Conservation (phyloP, 2,113 vertebrate genomes). For the Danionella cerebrum region DNA sequence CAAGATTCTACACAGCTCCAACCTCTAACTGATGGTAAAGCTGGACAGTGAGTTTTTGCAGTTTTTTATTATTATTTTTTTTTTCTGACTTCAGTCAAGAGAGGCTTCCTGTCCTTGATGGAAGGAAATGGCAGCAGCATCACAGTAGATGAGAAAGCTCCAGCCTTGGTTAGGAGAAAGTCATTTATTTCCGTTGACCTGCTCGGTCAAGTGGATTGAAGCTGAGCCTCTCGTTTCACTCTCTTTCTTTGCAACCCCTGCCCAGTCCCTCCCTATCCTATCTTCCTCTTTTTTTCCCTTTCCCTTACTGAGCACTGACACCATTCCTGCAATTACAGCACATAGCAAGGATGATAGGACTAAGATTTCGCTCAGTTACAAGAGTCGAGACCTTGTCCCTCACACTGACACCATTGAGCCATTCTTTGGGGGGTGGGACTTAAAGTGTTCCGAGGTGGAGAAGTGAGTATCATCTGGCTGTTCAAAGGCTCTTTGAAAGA, state of each 20-base stretch:
- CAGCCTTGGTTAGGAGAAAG: constrained; percentile 66
- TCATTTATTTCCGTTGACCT: constrained; percentile 77
- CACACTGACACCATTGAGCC: constrained; percentile 58
- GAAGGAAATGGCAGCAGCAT: constrained; percentile 49
- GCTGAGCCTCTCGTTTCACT: constrained; percentile 65
- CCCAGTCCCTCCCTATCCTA: not conserved
- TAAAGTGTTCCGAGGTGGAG: constrained; percentile 20
- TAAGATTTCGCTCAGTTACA: constrained; percentile 57
- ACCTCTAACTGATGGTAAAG: constrained; percentile 26
- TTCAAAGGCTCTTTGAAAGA: constrained; percentile 54
- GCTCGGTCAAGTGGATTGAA: constrained; percentile 73
- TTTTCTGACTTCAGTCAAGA: constrained; percentile 21
- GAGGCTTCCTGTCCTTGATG: constrained; percentile 45
- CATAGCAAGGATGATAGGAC: constrained; percentile 68
- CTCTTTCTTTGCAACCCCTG: constrained; percentile 46
- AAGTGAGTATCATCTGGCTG: constrained; percentile 46
- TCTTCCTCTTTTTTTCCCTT: constrained; percentile 35
- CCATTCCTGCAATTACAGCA: constrained; percentile 67
- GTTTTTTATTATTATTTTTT: constrained; percentile 21
- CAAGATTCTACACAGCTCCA: too few species aligned
- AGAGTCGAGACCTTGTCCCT: constrained; percentile 57
- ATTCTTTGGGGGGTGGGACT: constrained; percentile 24
- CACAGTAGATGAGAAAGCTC: constrained; percentile 62
- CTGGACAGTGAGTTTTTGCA: constrained; percentile 8
- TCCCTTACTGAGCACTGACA: constrained; percentile 49